Evolutionary conservation across 2,888 invertebrate species (phyloP).

Genomic region (Scrobipalpa atriplicella): DNA sequence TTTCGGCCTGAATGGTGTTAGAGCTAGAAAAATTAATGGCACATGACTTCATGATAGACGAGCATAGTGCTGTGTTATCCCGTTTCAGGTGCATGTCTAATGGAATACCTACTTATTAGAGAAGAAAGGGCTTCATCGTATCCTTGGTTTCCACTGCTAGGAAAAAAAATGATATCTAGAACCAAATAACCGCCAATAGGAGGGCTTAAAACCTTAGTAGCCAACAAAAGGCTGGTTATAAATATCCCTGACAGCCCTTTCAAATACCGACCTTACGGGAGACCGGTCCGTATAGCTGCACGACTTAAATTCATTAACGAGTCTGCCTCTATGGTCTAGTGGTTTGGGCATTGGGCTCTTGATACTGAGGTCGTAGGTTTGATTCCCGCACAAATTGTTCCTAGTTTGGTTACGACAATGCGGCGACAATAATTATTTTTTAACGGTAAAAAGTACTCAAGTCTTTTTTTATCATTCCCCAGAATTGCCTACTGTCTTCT

Average conservation of each 20-base stretch:
- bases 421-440: no score
- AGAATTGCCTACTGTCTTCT: no score
- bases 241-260: slow-evolving; percentile 68
- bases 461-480: no score
- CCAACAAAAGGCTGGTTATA: slow-evolving; percentile 43
- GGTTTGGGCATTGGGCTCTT: neutral
- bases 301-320: slow-evolving; percentile 36
- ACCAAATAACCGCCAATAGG: neutral
- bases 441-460: no score
- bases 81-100: no score
- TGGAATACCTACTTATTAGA: no score
- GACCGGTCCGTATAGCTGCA: slow-evolving; percentile 59
- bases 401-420: neutral
- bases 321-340: neutral
- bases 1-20: no score
- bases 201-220: slow-evolving; percentile 40
- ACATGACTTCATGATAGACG: no score
- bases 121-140: no score
- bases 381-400: neutral
- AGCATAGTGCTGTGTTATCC: no score
- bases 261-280: slow-evolving; percentile 72
- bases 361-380: neutral
- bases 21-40: no score
- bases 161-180: neutral
- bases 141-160: no score